These are phyloP conservation scores for Pediacus dermestoides DNA, from an alignment of 2,888 invertebrate species.

Conservation along the genomic window DNA sequence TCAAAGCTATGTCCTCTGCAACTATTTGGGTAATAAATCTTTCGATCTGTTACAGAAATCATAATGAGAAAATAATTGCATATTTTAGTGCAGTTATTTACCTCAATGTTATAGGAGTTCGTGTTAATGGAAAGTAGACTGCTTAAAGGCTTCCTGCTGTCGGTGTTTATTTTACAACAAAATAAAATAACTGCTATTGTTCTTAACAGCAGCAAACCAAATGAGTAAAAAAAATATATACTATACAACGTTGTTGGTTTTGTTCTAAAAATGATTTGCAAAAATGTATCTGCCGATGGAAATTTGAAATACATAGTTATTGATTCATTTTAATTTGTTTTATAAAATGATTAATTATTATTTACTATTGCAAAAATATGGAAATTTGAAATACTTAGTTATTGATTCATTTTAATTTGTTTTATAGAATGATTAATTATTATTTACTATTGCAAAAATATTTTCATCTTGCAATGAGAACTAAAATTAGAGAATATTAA, in stretches of 20 bases:
- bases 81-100: slow-evolving; percentile 5
- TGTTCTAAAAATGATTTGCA: slow-evolving; percentile 5
- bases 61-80: no score
- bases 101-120: slow-evolving; percentile 13
- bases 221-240: slow-evolving; percentile 15
- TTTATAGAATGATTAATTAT: no score
- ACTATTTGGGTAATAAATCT: slow-evolving; percentile 32
- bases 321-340: no score
- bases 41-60: slow-evolving; percentile 26
- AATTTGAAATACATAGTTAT: no score
- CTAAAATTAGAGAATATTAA: no score
- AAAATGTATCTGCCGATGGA: no score
- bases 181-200: slow-evolving; percentile 10
- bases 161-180: slow-evolving; percentile 10
- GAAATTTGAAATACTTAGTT: no score
- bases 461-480: no score
- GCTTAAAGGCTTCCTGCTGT: slow-evolving; percentile 12
- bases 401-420: no score
- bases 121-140: slow-evolving; percentile 10
- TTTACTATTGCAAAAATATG: no score
- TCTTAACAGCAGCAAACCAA: slow-evolving; percentile 12
- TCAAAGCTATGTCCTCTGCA: slow-evolving; percentile 27
- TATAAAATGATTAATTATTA: no score
- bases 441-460: no score
- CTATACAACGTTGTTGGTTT: neutral